Percentiles rank a stretch among this genome's conserved stretches.
phyloP scores from a whole-genome alignment of 2,113 vertebrate species.

The Arothron firmamentum region DNA sequence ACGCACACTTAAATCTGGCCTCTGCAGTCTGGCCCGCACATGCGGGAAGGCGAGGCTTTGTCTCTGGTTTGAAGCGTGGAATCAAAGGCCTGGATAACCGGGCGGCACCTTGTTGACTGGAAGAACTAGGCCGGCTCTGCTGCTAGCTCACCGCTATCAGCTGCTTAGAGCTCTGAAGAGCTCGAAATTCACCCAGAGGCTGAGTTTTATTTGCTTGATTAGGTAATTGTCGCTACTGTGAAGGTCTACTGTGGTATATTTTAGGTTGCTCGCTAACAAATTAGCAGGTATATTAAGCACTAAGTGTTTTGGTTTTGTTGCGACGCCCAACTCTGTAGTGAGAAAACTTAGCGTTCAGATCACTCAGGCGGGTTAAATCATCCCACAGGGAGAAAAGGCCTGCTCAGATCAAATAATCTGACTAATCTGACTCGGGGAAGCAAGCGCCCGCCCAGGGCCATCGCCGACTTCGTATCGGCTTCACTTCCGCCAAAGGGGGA shows the following conservation, averaged over 20 bases:
- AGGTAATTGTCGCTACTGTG: too few species aligned
- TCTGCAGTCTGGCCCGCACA: slow-evolving; percentile 4
- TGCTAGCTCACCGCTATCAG: slow-evolving; percentile 27
- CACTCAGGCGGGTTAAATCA: slow-evolving; percentile 5
- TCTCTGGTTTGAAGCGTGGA: slow-evolving; percentile 47
- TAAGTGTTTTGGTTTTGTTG: too few species aligned
- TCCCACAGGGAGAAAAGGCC: slow-evolving; percentile 5
- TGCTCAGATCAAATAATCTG: slow-evolving; percentile 11
- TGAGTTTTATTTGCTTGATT: neutral
- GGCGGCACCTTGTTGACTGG: slow-evolving; percentile 40
- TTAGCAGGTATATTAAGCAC: too few species aligned
- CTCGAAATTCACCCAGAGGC: neutral
- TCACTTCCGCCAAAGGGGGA: slow-evolving; percentile 22
- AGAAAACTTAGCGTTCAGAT: neutral
- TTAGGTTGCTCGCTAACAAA: too few species aligned
- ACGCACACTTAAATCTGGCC: slow-evolving; percentile 18
- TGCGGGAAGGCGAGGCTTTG: slow-evolving; percentile 33
- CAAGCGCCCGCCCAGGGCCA: slow-evolving; percentile 19
- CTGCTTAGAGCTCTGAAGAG: slow-evolving; percentile 2
- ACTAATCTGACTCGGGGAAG: slow-evolving; percentile 24
- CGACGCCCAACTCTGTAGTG: too few species aligned
- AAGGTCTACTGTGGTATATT: too few species aligned
- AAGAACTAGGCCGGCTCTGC: slow-evolving; percentile 31
- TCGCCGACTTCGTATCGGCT: slow-evolving; percentile 27
- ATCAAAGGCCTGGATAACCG: slow-evolving; percentile 31